These are phyloP conservation scores for Caenorhabditis sp. DNA, from an alignment of 2,888 invertebrate species.

Conservation along the genomic window DNA sequence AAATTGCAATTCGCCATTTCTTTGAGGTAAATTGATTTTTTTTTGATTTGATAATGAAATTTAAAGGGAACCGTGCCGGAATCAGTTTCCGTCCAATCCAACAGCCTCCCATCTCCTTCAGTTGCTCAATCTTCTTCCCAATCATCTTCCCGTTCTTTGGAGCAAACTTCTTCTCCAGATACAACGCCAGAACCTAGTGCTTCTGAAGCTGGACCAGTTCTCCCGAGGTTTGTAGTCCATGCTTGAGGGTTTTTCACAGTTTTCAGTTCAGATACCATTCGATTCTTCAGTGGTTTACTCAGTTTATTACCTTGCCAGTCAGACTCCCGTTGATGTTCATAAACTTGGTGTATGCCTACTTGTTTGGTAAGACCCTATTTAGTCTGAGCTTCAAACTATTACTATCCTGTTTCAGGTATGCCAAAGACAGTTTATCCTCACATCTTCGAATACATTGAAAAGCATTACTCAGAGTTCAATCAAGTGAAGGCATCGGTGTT, in stretches of 20 bases:
- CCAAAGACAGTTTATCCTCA: slow-evolving; percentile 1
- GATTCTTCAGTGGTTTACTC: slow-evolving; percentile 28
- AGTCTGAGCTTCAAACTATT: neutral
- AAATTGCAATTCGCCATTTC: slow-evolving; percentile 45
- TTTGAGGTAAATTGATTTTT: slow-evolving; percentile 33
- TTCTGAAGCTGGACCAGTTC: neutral
- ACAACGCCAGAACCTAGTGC: neutral
- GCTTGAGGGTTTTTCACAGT: neutral
- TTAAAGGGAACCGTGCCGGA: slow-evolving; percentile 31
- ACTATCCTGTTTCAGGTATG: slow-evolving; percentile 1
- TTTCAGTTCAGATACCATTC: slow-evolving; percentile 34
- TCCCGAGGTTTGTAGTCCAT: slow-evolving; percentile 6
- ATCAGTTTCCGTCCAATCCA: neutral
- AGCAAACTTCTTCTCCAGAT: neutral
- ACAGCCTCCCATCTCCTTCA: slow-evolving; percentile 6
- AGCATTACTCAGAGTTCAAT: slow-evolving; percentile 7
- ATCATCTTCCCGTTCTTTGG: neutral
- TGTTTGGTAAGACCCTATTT: slow-evolving; percentile 27
- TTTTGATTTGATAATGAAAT: neutral
- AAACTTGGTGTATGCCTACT: slow-evolving; percentile 25
- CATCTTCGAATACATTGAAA: slow-evolving; percentile 33
- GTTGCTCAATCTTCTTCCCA: neutral
- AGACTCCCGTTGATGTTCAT: slow-evolving; percentile 34
- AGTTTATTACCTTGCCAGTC: slow-evolving; percentile 45
- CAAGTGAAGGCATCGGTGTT: neutral